These are phyloP conservation scores for Anabacerthia variegaticeps DNA, from an alignment of 2,797 vertebrate species.

Conservation along the genomic window DNA sequence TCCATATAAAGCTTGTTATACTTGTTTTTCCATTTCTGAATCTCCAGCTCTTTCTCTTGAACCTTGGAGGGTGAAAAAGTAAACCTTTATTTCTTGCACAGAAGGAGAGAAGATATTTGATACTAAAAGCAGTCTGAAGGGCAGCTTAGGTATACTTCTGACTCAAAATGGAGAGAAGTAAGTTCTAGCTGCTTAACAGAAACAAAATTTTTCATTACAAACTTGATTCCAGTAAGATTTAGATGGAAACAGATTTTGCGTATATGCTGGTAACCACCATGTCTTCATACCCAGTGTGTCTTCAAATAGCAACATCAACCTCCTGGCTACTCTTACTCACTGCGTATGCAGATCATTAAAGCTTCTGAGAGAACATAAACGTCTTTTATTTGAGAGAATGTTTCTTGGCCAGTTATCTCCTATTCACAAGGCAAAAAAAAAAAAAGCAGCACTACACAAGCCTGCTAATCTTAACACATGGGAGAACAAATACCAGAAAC, in stretches of 20 bases:
- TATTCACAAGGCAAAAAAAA: background rate
- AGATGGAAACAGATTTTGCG: background rate
- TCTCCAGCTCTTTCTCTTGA: slow-evolving; percentile 70
- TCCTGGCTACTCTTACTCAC: background rate
- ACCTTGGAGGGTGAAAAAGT: slow-evolving; percentile 71
- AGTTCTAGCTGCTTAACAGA: background rate
- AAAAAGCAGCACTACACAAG: background rate
- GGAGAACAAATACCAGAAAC: background rate
- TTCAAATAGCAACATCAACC: background rate
- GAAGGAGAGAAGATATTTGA: background rate
- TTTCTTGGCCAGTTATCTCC: background rate
- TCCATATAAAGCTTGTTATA: slow-evolving; percentile 75
- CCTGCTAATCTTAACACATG: background rate
- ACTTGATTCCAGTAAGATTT: background rate
- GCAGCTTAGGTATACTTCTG: background rate
- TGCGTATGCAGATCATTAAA: background rate
- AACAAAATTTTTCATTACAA: background rate
- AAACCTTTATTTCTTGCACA: background rate
- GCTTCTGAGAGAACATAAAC: background rate
- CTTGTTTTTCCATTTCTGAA: slow-evolving; percentile 74
- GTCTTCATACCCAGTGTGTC: background rate
- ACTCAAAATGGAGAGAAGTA: background rate
- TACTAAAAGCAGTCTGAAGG: background rate
- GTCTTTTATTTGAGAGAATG: no score
- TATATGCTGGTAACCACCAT: background rate